Conservation (phyloP, 2,888 invertebrate genomes). For the Salticus scenicus region DNA sequence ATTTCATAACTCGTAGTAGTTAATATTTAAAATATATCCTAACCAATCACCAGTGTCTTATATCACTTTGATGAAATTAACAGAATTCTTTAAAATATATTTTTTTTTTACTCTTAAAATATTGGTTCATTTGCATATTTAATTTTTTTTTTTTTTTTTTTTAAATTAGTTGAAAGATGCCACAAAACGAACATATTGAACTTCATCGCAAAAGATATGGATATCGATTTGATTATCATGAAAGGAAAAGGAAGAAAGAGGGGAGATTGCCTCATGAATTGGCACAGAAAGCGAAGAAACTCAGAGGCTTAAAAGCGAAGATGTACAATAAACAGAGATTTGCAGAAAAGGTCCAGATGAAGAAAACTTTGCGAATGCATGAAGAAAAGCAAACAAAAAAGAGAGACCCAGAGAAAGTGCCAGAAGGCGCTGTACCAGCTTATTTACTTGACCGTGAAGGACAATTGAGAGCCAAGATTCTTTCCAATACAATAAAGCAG, state of each 20-base stretch:
- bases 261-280: slow-evolving; percentile 94
- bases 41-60: too few relatives aligned
- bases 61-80: too few relatives aligned
- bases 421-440: slow-evolving; percentile 94
- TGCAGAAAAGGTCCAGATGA: slow-evolving; percentile 99
- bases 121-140: too few relatives aligned
- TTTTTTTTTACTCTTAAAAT: too few relatives aligned
- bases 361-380: slow-evolving; percentile 97
- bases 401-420: slow-evolving; percentile 85
- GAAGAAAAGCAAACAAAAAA: slow-evolving; percentile 94
- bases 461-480: slow-evolving; percentile 93
- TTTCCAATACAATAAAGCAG: slow-evolving; percentile 99
- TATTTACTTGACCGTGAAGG: slow-evolving; percentile 98
- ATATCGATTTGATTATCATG: slow-evolving; percentile 97
- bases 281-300: slow-evolving; percentile 90
- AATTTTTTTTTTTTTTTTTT: too few relatives aligned
- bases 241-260: slow-evolving; percentile 94
- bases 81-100: too few relatives aligned
- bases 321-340: slow-evolving; percentile 96
- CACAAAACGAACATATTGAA: slow-evolving; percentile 99
- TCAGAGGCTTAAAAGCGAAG: slow-evolving; percentile 97
- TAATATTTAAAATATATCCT: too few relatives aligned
- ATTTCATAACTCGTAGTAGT: too few relatives aligned
- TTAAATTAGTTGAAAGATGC: slow-evolving; percentile 80
- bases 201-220: slow-evolving; percentile 97